Percentiles rank a stretch among this genome's conserved stretches.
Conservation (phyloP, 1,140 invertebrate species). For the Telenomus remus region DNA sequence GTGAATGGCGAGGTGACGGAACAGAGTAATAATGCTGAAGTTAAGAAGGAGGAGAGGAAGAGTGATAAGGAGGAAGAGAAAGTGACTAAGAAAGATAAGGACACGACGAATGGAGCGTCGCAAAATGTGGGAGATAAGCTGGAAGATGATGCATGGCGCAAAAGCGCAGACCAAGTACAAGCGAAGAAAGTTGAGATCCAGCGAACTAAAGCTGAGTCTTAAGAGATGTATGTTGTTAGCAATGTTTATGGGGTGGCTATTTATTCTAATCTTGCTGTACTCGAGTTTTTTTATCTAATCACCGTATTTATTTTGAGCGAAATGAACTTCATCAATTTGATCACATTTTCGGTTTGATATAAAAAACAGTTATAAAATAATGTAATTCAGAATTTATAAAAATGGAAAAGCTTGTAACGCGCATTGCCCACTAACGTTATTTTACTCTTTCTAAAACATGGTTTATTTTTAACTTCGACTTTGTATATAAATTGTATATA, state of each 20-base stretch:
- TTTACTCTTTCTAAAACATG: too few relatives aligned
- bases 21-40: constrained; percentile 12
- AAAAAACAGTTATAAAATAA: too few relatives aligned
- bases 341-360: too few relatives aligned
- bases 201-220: constrained; percentile 65
- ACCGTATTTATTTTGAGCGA: too few relatives aligned
- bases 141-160: constrained; percentile 53
- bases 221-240: neutral
- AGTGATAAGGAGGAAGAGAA: constrained; percentile 8
- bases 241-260: too few relatives aligned
- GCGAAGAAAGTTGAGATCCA: constrained; percentile 65
- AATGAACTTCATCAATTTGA: too few relatives aligned
- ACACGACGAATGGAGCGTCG: constrained; percentile 52
- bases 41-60: neutral
- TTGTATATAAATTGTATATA: constrained; percentile 53
- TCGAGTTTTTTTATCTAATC: too few relatives aligned
- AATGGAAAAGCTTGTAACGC: too few relatives aligned
- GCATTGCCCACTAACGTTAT: too few relatives aligned
- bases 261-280: too few relatives aligned
- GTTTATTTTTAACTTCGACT: constrained; percentile 8
- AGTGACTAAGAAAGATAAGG: constrained; percentile 48
- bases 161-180: constrained; percentile 61
- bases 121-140: constrained; percentile 34
- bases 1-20: constrained; percentile 12
- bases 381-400: too few relatives aligned